These are phyloP conservation scores for Dicrostonyx torquatus DNA, from an alignment of 2,797 vertebrate genomes.

Conservation along the genomic window DNA sequence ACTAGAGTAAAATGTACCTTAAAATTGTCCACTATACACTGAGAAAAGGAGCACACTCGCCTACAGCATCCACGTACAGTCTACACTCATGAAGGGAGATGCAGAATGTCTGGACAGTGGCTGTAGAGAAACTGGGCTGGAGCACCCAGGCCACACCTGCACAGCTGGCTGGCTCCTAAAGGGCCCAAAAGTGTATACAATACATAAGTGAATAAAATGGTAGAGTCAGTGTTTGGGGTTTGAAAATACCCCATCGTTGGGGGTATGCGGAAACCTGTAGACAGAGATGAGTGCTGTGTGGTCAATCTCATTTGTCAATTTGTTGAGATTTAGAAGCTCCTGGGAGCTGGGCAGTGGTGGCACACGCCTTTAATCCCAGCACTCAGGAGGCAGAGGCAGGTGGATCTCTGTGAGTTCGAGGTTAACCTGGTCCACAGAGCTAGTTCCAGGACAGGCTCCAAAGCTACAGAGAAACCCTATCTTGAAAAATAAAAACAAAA, in stretches of 20 bases:
- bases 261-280: neutral
- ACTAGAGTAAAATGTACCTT: neutral
- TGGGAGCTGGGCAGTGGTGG: neutral
- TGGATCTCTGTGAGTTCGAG: too few relatives aligned
- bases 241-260: neutral
- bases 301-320: neutral
- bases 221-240: neutral
- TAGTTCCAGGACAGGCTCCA: too few relatives aligned
- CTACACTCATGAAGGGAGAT: neutral
- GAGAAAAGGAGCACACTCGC: too few relatives aligned
- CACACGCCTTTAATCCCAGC: too few relatives aligned
- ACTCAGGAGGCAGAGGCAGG: neutral
- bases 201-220: accelerated
- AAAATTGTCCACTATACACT: neutral
- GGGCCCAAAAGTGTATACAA: neutral
- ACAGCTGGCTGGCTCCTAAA: neutral
- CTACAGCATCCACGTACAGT: neutral
- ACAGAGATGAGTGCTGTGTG: neutral
- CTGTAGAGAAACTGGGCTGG: neutral
- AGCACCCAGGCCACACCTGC: neutral
- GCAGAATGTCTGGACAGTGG: too few relatives aligned
- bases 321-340: too few relatives aligned
- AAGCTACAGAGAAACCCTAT: neutral
- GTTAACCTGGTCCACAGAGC: too few relatives aligned
- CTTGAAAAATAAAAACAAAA: accelerated